phyloP scores from a whole-genome alignment of 2,797 vertebrate genomes.

The Acrossocheilus wenchowensis region DNA sequence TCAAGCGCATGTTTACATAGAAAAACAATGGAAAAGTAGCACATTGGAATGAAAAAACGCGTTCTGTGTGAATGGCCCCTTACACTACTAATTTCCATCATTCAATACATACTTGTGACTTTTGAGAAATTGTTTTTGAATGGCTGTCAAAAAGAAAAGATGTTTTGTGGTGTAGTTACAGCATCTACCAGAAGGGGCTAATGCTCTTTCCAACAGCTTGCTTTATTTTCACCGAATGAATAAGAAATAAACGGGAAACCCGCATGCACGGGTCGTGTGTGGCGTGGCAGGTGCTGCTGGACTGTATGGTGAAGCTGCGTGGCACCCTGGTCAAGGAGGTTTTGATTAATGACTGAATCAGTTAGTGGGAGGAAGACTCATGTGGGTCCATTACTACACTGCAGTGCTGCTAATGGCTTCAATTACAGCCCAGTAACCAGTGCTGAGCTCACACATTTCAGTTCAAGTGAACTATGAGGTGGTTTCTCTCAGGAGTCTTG shows the following conservation, averaged over 20 bases:
- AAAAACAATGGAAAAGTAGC: too few species aligned
- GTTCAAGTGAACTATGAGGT: slow-evolving; percentile 32
- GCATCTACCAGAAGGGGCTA: neutral
- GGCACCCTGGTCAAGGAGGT: slow-evolving; percentile 32
- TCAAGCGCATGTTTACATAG: too few species aligned
- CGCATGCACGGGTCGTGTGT: neutral
- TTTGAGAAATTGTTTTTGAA: neutral
- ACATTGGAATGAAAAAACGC: too few species aligned
- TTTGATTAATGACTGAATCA: slow-evolving; percentile 84
- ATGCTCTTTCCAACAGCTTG: neutral
- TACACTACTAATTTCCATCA: neutral
- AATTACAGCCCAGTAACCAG: slow-evolving; percentile 79
- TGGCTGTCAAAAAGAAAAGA: neutral
- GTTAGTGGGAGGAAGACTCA: slow-evolving; percentile 83
- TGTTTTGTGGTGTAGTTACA: neutral
- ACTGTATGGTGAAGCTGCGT: slow-evolving; percentile 16
- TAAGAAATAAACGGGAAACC: neutral
- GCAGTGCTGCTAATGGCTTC: slow-evolving; percentile 86
- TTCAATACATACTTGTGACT: neutral
- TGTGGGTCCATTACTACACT: slow-evolving; percentile 84
- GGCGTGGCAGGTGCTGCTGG: slow-evolving; percentile 6
- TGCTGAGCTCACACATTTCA: slow-evolving; percentile 83
- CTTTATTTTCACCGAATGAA: neutral
- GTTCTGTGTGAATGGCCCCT: too few species aligned
- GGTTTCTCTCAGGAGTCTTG: slow-evolving; percentile 65